Evolutionary conservation across 2,888 invertebrate genomes (phyloP).

Genomic region (Amphipoea lucens): DNA sequence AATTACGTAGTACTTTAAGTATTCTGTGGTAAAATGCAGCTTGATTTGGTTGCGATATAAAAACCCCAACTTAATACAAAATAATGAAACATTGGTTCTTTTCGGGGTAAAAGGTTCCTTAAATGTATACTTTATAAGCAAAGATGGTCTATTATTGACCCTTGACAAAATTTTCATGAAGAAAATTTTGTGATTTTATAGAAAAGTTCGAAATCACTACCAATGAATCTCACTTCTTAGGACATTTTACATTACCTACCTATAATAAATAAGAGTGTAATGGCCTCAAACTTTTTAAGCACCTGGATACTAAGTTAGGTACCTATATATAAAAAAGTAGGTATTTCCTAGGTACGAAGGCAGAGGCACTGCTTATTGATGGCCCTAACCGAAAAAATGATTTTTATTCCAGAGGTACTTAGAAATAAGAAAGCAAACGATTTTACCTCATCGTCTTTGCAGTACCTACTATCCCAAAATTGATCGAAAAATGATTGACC

Average conservation of each 20-base stretch:
- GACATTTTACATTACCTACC: background rate
- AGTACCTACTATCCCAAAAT: background rate
- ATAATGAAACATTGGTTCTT: background rate
- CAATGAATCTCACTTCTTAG: background rate
- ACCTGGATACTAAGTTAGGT: background rate
- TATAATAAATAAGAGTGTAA: background rate
- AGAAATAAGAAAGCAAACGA: background rate
- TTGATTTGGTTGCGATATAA: background rate
- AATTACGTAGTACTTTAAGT: too few relatives aligned
- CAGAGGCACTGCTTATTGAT: background rate
- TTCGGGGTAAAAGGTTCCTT: background rate
- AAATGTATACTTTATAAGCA: background rate
- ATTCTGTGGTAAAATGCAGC: background rate
- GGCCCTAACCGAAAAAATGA: background rate
- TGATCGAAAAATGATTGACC: constrained; percentile 43
- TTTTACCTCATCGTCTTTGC: background rate
- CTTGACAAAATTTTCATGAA: background rate
- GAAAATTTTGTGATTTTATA: background rate
- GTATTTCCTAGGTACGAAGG: background rate
- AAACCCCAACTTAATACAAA: background rate
- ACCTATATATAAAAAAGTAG: background rate
- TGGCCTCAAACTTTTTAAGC: background rate
- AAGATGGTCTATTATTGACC: background rate
- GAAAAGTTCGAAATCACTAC: background rate
- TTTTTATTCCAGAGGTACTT: background rate